These are phyloP conservation scores for Spinus olivaceus DNA, from an alignment of 2,797 vertebrate species.

Conservation along the genomic window DNA sequence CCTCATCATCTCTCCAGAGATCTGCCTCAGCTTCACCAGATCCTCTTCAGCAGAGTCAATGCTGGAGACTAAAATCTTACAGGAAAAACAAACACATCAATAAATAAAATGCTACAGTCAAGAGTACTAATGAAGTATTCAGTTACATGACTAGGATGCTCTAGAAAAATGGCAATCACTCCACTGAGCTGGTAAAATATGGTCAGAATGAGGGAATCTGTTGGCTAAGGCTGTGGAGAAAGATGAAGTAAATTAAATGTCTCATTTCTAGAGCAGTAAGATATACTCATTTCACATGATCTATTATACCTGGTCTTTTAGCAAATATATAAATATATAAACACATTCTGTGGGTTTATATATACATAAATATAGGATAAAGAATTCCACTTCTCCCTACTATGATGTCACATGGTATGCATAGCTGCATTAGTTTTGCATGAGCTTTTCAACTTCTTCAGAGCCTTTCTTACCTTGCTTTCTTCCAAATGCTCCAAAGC, in stretches of 20 bases:
- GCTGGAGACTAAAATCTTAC: constrained; percentile 61
- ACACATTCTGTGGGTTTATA: background rate
- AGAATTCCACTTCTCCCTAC: background rate
- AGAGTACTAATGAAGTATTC: background rate
- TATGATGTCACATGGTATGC: background rate
- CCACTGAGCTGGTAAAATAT: background rate
- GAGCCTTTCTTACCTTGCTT: constrained; percentile 75
- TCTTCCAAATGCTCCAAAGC: constrained; percentile 76
- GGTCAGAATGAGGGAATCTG: background rate
- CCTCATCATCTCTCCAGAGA: constrained; percentile 41
- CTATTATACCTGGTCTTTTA: background rate
- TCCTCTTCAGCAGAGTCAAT: constrained; percentile 59
- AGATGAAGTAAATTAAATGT: background rate
- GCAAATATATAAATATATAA: background rate
- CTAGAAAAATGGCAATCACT: background rate
- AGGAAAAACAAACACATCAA: background rate
- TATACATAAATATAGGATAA: background rate
- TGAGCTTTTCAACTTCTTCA: background rate
- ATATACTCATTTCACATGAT: background rate
- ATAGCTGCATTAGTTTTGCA: background rate
- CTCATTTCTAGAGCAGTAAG: background rate
- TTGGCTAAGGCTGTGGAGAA: background rate
- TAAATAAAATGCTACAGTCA: background rate
- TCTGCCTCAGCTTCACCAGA: constrained; percentile 62
- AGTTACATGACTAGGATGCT: background rate